Evolutionary conservation across 2,113 vertebrate genomes (phyloP).

Genomic region (Actinemys pallida): DNA sequence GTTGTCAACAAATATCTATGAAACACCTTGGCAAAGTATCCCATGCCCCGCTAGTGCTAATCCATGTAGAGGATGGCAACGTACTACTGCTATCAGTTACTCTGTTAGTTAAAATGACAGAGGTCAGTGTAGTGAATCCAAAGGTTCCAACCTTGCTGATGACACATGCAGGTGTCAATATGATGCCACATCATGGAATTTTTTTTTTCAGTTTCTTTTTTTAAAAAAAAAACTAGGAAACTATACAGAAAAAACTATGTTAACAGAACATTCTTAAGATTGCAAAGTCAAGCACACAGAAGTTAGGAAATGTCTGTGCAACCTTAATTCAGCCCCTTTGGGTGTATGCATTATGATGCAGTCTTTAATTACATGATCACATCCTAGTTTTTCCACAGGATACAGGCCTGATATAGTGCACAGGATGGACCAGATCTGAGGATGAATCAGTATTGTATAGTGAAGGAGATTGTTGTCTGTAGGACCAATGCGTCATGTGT

Average conservation of each 20-base stretch:
- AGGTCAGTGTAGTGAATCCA: background rate
- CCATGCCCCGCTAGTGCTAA: background rate
- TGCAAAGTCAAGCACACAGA: background rate
- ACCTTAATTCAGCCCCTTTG: background rate
- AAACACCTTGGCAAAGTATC: background rate
- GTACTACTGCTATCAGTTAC: background rate
- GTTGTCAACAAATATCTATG: background rate
- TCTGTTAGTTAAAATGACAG: background rate
- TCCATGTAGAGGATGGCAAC: background rate
- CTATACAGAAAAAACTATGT: background rate
- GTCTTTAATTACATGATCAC: background rate
- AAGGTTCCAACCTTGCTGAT: background rate
- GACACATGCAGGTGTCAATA: background rate
- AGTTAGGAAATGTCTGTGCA: background rate
- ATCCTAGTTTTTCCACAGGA: background rate
- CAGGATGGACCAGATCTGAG: background rate
- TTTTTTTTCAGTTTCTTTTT: background rate
- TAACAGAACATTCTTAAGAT: background rate
- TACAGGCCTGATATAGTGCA: background rate
- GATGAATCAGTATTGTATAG: background rate
- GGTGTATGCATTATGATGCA: background rate
- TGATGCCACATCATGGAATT: background rate
- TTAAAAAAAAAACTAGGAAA: background rate
- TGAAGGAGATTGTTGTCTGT: background rate
- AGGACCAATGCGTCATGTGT: background rate